Conservation (phyloP, 1,140 invertebrate genomes). For the Drosophila equinoxialis region DNA sequence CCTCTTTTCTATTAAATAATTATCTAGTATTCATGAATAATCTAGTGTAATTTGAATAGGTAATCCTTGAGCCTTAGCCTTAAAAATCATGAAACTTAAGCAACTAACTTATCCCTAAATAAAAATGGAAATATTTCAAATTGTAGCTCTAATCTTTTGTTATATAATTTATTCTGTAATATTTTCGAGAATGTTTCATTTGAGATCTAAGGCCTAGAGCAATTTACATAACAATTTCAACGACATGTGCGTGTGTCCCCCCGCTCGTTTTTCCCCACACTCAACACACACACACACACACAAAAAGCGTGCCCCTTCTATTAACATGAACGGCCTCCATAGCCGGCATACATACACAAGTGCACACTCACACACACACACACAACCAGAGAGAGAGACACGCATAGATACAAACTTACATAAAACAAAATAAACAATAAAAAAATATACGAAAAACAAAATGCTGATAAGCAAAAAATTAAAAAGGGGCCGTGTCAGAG, state of each 20-base stretch:
- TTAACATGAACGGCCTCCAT: background rate
- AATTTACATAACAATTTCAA: slow-evolving; percentile 62
- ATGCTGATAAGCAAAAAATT: background rate
- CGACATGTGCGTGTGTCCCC: slow-evolving; percentile 28
- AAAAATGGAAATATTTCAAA: too few relatives aligned
- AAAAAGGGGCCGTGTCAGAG: slow-evolving; percentile 14
- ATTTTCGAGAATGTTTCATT: background rate
- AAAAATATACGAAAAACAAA: background rate
- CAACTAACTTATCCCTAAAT: too few relatives aligned
- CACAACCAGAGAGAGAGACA: too few relatives aligned
- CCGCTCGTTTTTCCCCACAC: background rate
- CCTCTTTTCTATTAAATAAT: too few relatives aligned
- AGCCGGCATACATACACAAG: background rate
- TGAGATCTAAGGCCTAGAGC: background rate
- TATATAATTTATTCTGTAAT: background rate
- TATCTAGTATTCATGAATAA: too few relatives aligned
- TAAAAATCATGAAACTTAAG: too few relatives aligned
- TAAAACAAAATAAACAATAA: slow-evolving; percentile 15
- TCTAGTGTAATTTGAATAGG: too few relatives aligned
- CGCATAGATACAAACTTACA: slow-evolving; percentile 6
- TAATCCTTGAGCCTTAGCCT: too few relatives aligned
- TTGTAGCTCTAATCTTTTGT: background rate
- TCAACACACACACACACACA: background rate
- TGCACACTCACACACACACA: slow-evolving; percentile 1
- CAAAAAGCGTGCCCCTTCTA: background rate